phyloP scores from a whole-genome alignment of 1,140 invertebrate species.

The Zophobas atratus region DNA sequence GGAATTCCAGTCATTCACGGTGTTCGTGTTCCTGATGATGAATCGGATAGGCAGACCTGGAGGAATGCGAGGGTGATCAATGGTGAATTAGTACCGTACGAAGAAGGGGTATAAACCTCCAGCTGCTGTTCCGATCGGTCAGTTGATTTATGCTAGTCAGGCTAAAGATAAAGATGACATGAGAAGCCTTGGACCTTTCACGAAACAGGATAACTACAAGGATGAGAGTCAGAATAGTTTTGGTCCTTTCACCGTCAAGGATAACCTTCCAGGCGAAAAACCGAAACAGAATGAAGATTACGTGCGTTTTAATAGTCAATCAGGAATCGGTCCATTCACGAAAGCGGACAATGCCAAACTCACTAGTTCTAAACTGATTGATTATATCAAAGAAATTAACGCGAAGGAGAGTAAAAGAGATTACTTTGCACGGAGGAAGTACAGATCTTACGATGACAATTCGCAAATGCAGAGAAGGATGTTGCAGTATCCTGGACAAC shows the following conservation, averaged over 20 bases:
- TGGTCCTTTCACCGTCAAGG: slow-evolving; percentile 63
- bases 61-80: slow-evolving; percentile 90
- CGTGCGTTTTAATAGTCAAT: slow-evolving; percentile 61
- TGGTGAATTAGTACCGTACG: slow-evolving; percentile 80
- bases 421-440: slow-evolving; percentile 71
- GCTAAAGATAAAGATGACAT: slow-evolving; percentile 53
- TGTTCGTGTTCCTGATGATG: slow-evolving; percentile 85
- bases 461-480: slow-evolving; percentile 77
- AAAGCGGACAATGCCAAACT: slow-evolving; percentile 73
- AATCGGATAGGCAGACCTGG: slow-evolving; percentile 85
- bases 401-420: slow-evolving; percentile 74
- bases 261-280: slow-evolving; percentile 67
- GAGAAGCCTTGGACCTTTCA: slow-evolving; percentile 66
- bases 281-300: slow-evolving; percentile 64
- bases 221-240: slow-evolving; percentile 19
- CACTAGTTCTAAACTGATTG: slow-evolving; percentile 73
- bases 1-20: slow-evolving; percentile 86
- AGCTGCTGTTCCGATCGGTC: slow-evolving; percentile 72
- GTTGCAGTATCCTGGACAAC: slow-evolving; percentile 77
- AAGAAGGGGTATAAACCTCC: slow-evolving; percentile 78
- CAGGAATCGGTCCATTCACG: slow-evolving; percentile 72
- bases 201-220: slow-evolving; percentile 54
- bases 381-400: slow-evolving; percentile 78
- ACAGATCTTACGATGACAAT: slow-evolving; percentile 67
- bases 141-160: slow-evolving; percentile 70